Conservation (phyloP, 2,113 vertebrate species). For the Riparia riparia region DNA sequence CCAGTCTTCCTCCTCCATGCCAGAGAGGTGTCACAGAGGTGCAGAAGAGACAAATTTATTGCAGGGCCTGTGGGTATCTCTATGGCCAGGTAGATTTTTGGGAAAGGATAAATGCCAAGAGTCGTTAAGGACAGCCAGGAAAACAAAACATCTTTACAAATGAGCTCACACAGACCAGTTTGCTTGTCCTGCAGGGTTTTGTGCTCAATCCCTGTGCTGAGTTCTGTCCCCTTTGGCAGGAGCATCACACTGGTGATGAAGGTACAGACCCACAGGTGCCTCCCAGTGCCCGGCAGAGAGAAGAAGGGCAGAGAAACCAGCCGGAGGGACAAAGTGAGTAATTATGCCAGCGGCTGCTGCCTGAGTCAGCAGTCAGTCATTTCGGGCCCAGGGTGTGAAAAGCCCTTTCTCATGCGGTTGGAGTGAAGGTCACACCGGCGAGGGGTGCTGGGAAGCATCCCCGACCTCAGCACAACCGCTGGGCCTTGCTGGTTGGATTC, state of each 20-base stretch:
- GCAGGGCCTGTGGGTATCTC: neutral
- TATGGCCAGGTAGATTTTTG: neutral
- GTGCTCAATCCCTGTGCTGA: neutral
- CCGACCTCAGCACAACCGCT: neutral
- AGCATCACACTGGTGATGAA: neutral
- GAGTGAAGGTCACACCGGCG: neutral
- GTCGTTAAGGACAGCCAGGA: neutral
- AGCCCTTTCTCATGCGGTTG: neutral
- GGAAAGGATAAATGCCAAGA: neutral
- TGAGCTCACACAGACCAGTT: neutral
- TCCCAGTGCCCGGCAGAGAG: neutral
- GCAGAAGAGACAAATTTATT: neutral
- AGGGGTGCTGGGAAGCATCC: neutral
- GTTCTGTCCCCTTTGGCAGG: neutral
- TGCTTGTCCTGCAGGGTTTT: neutral
- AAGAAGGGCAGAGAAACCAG: neutral
- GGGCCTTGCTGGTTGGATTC: neutral
- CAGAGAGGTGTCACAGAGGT: neutral
- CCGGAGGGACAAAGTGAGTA: neutral
- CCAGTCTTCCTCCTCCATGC: neutral
- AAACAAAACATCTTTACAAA: neutral
- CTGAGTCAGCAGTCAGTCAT: conserved; percentile 15
- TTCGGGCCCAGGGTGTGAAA: neutral
- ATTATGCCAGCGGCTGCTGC: neutral
- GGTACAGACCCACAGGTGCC: neutral